A percentile compares a stretch with the other conserved stretches of the same genome.
phyloP scores from a whole-genome alignment of 2,113 vertebrate species.

The Meriones unguiculatus region DNA sequence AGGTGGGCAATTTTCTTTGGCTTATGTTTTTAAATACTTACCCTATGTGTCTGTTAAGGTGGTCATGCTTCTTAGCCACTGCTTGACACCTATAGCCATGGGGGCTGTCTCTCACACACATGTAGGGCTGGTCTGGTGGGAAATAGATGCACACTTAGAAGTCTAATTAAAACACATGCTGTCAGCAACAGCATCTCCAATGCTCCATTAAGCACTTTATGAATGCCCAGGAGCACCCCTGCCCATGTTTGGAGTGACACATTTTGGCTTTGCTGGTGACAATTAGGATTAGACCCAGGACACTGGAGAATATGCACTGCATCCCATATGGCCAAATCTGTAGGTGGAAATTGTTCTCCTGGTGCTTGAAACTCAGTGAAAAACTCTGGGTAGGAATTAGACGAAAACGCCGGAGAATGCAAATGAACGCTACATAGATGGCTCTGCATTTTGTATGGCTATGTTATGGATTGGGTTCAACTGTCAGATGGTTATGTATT shows the following conservation, averaged over 20 bases:
- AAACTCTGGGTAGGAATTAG: slow-evolving; percentile 63
- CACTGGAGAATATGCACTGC: slow-evolving; percentile 59
- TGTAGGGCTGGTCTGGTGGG: slow-evolving; percentile 46
- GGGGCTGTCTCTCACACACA: slow-evolving; percentile 21
- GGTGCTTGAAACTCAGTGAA: slow-evolving; percentile 71
- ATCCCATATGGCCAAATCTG: slow-evolving; percentile 74
- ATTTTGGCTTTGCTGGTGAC: slow-evolving; percentile 76
- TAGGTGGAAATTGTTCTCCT: slow-evolving; percentile 68
- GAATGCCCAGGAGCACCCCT: slow-evolving; percentile 64
- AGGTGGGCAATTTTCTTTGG: neutral
- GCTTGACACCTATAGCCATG: slow-evolving; percentile 13
- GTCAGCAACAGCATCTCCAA: slow-evolving; percentile 62
- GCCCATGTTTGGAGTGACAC: slow-evolving; percentile 73
- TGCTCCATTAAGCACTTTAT: slow-evolving; percentile 69
- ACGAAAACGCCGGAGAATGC: slow-evolving; percentile 68
- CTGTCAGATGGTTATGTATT: slow-evolving; percentile 83
- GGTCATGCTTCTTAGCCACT: neutral
- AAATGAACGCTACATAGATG: slow-evolving; percentile 69
- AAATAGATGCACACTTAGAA: slow-evolving; percentile 71
- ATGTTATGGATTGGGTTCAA: slow-evolving; percentile 72
- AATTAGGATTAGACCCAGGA: slow-evolving; percentile 76
- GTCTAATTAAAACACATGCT: slow-evolving; percentile 76
- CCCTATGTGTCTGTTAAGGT: slow-evolving; percentile 6
- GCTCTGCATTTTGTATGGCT: slow-evolving; percentile 58
- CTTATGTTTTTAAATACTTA: slow-evolving; percentile 20